Base-by-base conservation (phyloP, 2,888 invertebrate genomes). In the Thecophora atra region DNA sequence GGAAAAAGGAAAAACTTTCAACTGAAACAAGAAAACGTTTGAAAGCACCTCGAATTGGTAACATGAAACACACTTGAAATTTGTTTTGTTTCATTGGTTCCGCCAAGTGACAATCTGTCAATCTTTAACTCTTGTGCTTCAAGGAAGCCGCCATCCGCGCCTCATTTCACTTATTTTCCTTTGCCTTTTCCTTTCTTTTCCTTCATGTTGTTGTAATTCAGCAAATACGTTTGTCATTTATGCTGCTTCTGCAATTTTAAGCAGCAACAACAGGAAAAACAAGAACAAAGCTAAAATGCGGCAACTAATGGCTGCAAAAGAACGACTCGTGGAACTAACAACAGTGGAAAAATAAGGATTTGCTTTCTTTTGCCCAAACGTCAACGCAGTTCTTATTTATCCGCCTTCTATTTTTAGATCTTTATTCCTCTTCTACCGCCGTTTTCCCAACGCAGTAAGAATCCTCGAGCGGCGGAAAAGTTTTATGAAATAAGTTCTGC, bases 21-120 rank as follows among this genome's bases (percentile, higher is more conserved):
- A n/a, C n/a, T n/a, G n/a, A n/a, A n/a, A n/a, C n/a, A n/a, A n/a
- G n/a, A n/a, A n/a, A n/a, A n/a, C n/a, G n/a, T n/a, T n/a, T n/a
- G n/a, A n/a, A n/a, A n/a, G n/a, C n/a, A n/a, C n/a, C n/a, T n/a
- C n/a, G n/a, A n/a, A n/a, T n/a, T n/a, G n/a, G n/a, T n/a, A n/a
- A n/a, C n/a, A n/a, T 21, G 24, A 67, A 67, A 67, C 56, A 37
- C 30, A 28, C 67, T 42, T 42, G 37, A 37, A 26, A 67, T 52
- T 21, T 52, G 54, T 52, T 56, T 60, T 47, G 28, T 60, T 60
- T 60, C 62, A 62, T 70, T 70, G 21, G 52, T 51, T 63, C 21
- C 47, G 69, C 69, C 69, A 51, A 60, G 47, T 60, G 69, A 60
- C 68, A 68, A 68, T 60, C 70, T 70, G 70, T 70, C 70, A 70